phyloP scores from a whole-genome alignment of 2,797 vertebrate species.

The Linurgus olivaceus region DNA sequence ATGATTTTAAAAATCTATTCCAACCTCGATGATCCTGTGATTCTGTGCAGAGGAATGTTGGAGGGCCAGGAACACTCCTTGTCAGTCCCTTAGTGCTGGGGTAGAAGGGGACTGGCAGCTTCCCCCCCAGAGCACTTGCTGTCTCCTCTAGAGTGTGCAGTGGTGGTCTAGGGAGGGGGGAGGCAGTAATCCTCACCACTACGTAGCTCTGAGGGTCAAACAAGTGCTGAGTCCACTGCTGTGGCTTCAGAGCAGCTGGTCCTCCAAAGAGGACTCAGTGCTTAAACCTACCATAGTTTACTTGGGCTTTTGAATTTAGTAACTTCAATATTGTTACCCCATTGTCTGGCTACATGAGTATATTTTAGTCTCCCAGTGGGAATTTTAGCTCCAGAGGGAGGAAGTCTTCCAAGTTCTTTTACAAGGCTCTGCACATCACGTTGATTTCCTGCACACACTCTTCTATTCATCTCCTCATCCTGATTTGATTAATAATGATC shows the following conservation, averaged over 20 bases:
- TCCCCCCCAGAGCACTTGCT: background rate
- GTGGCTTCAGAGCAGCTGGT: background rate
- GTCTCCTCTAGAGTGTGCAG: background rate
- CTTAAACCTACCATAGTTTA: background rate
- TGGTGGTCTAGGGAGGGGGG: background rate
- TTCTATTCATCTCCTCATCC: background rate
- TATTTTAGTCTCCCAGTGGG: background rate
- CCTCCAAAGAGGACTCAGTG: background rate
- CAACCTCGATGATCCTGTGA: background rate
- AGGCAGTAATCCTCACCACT: background rate
- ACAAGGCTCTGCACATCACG: background rate
- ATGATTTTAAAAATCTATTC: background rate
- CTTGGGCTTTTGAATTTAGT: background rate
- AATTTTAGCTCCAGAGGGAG: background rate
- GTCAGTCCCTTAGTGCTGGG: rapidly evolving
- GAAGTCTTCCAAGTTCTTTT: background rate
- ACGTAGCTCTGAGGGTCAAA: rapidly evolving
- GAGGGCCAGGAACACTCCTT: background rate
- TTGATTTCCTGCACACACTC: background rate
- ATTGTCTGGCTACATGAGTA: background rate
- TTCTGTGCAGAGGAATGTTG: background rate
- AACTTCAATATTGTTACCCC: background rate
- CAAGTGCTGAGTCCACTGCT: background rate
- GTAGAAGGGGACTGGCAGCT: background rate
- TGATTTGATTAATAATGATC: background rate